Evolutionary conservation across 2,888 invertebrate species (phyloP).

Genomic region (Aspidapion aeneum): DNA sequence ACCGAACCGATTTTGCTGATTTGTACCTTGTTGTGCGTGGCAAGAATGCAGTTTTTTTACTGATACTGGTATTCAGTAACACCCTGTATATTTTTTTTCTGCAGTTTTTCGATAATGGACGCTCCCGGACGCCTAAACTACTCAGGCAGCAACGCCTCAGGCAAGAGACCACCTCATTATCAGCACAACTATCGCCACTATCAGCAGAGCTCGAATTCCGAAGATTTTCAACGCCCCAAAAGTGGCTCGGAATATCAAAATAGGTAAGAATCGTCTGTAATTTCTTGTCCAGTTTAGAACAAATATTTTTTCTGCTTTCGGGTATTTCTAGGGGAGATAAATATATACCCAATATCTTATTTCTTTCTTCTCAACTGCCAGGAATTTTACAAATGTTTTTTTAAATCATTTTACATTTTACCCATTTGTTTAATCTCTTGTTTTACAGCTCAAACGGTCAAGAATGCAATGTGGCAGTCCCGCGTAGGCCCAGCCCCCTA

Average conservation of each 20-base stretch:
- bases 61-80: no score
- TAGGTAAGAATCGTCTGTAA: conserved; percentile 14
- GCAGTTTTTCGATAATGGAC: conserved; percentile 72
- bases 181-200: conserved; percentile 56
- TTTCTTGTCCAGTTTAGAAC: no score
- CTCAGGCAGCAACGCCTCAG: conserved; percentile 53
- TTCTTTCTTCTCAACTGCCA: no score
- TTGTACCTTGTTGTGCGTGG: no score
- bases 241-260: conserved; percentile 50
- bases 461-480: conserved; percentile 63
- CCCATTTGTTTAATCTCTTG: background rate
- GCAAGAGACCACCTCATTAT: conserved; percentile 51
- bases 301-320: no score
- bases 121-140: conserved; percentile 62
- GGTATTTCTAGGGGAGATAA: no score
- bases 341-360: no score
- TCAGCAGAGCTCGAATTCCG: conserved; percentile 41
- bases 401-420: no score
- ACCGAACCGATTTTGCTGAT: no score
- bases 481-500: conserved; percentile 65
- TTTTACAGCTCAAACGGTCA: conserved; percentile 41
- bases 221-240: conserved; percentile 53
- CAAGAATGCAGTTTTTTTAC: no score
- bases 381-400: no score
- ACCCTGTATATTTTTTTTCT: no score